Base-by-base conservation (phyloP, 1,140 invertebrate genomes). In the Hypsibius dujardini region DNA sequence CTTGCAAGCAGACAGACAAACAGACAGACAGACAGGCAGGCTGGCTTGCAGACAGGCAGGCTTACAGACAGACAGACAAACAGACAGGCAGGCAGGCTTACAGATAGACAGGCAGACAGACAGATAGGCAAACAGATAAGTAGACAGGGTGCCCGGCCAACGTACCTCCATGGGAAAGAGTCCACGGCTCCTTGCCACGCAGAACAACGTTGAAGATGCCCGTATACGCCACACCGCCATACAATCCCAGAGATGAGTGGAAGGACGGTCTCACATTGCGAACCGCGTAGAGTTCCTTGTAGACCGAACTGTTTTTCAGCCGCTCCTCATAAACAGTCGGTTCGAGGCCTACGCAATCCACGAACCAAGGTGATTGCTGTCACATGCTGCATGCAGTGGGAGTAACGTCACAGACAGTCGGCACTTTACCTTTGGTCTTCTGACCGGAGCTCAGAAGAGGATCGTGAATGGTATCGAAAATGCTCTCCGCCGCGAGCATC, bases 261-360 rank as follows among this genome's bases (percentile, higher is more conserved):
- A 99, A 99, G 59, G 92, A 94, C 1, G 96, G 95, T 46, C 94
- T 85, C 45, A 93, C 86, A 82, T 98, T 99, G 62, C 95, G 84
- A 0, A 92, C 90, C 74, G 85, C 81, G 76, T 90, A 85, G 47
- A 97, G 78, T 79, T 98, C 95, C 75, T 91, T 89, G 84, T 89
- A 95, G n/a, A 98, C 87, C 85, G 88, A 94, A 73, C 92, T 96
- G 1, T 86, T 82, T 71, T 87, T 85, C 1, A 88, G 76, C 62
- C 83, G 86, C 1, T 89, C 84, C 46, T 88, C 85, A 79, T 95
- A 95, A 42, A 77, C 79, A 72, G 80, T 83, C 1, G 90, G 90
- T 76, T 90, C 86, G 59, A 88, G 77, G 47, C 86, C 86, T 81
- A 71, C n/a, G 74, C 74, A 73, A 72, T 73, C 72, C 50, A n/a